Evolutionary conservation across 2,113 vertebrate genomes (phyloP).

Genomic region (Corythornis vintsioides): DNA sequence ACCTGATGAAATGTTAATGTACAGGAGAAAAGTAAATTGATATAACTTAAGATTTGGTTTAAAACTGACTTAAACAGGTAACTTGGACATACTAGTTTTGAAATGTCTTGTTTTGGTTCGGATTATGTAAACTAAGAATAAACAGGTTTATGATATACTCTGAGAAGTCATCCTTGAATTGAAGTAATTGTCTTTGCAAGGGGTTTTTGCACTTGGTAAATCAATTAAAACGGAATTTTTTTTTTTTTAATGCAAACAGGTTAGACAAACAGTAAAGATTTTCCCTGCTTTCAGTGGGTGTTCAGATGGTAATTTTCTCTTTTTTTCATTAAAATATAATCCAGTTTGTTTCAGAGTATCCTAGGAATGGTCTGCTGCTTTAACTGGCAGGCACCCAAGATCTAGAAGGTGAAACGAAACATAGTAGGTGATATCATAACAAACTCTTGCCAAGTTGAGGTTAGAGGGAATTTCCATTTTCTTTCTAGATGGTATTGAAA

Average conservation of each 20-base stretch:
- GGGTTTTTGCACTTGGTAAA: neutral
- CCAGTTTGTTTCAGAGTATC: neutral
- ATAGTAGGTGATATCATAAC: neutral
- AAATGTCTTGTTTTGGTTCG: neutral
- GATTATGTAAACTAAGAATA: neutral
- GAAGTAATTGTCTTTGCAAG: neutral
- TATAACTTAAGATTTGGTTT: neutral
- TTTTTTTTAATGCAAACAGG: neutral
- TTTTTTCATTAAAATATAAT: neutral
- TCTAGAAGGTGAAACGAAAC: conserved; percentile 16
- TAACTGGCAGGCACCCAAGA: neutral
- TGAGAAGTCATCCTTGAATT: neutral
- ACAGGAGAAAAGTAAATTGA: neutral
- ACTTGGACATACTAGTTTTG: neutral
- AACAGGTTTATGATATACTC: neutral
- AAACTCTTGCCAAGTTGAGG: conserved; percentile 3
- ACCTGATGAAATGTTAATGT: neutral
- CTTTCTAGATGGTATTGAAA: neutral
- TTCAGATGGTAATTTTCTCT: neutral
- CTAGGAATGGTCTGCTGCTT: neutral
- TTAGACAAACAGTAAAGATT: neutral
- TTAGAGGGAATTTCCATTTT: conserved; percentile 27
- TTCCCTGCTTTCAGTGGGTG: neutral
- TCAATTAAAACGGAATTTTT: neutral
- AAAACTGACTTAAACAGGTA: neutral